phyloP scores from a whole-genome alignment of 2,797 vertebrate genomes.

The Myiotriccus ornatus region DNA sequence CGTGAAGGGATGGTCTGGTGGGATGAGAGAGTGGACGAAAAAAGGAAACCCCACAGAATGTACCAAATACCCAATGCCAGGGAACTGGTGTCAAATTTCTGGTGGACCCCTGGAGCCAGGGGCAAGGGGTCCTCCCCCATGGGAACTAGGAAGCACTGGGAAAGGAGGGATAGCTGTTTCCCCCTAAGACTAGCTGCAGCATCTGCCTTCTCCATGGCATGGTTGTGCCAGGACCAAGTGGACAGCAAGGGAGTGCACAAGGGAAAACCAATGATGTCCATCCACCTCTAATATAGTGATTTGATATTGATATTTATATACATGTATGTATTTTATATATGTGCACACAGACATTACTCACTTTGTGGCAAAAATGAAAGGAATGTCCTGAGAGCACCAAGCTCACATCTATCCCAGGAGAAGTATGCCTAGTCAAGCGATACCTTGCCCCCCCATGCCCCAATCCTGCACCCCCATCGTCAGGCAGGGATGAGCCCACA shows the following conservation, averaged over 20 bases:
- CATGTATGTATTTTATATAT: neutral
- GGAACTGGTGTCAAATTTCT: neutral
- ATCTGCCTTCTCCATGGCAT: neutral
- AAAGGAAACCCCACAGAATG: neutral
- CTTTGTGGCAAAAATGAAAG: neutral
- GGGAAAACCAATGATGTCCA: rapidly evolving
- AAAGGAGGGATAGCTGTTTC: neutral
- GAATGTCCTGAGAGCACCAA: neutral
- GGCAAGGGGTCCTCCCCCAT: rapidly evolving
- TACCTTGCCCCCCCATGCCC: too few relatives aligned
- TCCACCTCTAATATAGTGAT: neutral
- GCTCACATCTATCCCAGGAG: neutral
- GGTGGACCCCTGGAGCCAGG: neutral
- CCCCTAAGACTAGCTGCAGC: neutral
- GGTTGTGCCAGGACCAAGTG: rapidly evolving
- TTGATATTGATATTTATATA: neutral
- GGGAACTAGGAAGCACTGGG: neutral
- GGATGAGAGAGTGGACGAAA: too few relatives aligned
- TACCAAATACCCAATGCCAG: neutral
- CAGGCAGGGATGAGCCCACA: rapidly evolving
- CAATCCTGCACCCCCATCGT: neutral
- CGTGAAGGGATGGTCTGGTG: rapidly evolving
- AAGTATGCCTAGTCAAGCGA: too few relatives aligned
- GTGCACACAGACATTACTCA: rapidly evolving
- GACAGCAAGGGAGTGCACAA: neutral